Evolutionary conservation across 2,888 invertebrate genomes (phyloP).

Genomic region (Yponomeuta malinellus): DNA sequence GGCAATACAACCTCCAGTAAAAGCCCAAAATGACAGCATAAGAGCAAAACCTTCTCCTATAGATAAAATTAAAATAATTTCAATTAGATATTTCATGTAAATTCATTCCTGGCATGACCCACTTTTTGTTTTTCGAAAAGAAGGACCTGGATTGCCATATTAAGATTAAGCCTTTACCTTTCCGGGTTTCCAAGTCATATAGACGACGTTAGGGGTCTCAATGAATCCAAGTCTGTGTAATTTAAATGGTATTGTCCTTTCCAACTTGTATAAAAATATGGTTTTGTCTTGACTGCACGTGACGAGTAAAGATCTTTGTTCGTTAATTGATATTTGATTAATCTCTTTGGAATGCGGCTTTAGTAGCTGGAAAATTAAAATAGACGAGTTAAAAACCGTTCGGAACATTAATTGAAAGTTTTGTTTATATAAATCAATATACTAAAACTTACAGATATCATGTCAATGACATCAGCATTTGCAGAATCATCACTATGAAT

Average conservation of each 20-base stretch:
- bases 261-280: conserved; percentile 79
- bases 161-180: conserved; percentile 25
- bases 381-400: not conserved
- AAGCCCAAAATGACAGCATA: conserved; percentile 62
- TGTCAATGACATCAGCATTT: conserved; percentile 47
- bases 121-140: no score
- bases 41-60: conserved; percentile 50
- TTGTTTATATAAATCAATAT: no score
- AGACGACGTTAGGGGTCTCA: conserved; percentile 77
- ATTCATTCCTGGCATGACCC: not conserved
- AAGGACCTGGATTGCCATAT: not conserved
- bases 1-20: conserved; percentile 61
- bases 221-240: conserved; percentile 82
- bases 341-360: conserved; percentile 82
- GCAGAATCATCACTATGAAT: conserved; percentile 55
- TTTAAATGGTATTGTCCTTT: conserved; percentile 49
- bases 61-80: conserved; percentile 19
- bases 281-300: conserved; percentile 81
- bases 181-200: conserved; percentile 80
- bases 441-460: conserved; percentile 45
- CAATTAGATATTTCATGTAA: not conserved
- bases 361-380: conserved; percentile 53
- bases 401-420: no score
- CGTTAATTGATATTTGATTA: conserved; percentile 77
- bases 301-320: conserved; percentile 74